Base-by-base conservation (phyloP, 2,113 vertebrate species). In the Caranx melampygus region DNA sequence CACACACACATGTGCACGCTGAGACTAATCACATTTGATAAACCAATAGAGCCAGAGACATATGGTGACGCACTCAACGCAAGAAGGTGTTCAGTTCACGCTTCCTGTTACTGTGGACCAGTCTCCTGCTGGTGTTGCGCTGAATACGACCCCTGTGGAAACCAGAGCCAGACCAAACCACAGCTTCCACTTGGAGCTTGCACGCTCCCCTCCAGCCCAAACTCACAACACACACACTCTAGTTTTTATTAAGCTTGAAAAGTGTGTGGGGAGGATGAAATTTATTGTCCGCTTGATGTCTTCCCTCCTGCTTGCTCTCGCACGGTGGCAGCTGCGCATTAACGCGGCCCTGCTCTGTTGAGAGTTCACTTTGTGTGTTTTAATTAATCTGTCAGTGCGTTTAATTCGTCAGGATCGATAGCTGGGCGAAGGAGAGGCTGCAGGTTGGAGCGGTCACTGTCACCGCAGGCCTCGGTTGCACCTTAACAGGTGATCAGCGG, bases 81-180 rank as follows among this genome's bases (percentile, higher is more conserved):
- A 88, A 81, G 84, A 92, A 92, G 82, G 79, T 88, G 83, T 87
- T 86, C 74, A 60, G 70, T 74, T 82, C 64, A 40, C 51, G 66
- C 82, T 92, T 93, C 89, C 87, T 91, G 87, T 91, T 88, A 90
- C 72, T 80, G 51, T 63, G 72, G 80, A 78, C 70, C 74, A n/a
- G 59, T 45, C 71, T 80, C 81, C 61, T 72, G 75, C 85, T 87
- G 89, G 87, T 88, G 78, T 88, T 66, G 57, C 57, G 16, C 82
- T 75, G 52, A 89, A 85, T 84, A 68, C 57, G 42, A 51, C 70
- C 79, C 86, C 81, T 12, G 1, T 31, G 37, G 88, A 92, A 90
- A 92, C 77, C 52, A 47, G 57, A 90, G 90, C 89, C 88, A 90
- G 89, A 85, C 84, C 89, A 90, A 90, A 89, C 89, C 88, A 81